Conservation (phyloP, 2,888 invertebrate genomes). For the Nomada flava region DNA sequence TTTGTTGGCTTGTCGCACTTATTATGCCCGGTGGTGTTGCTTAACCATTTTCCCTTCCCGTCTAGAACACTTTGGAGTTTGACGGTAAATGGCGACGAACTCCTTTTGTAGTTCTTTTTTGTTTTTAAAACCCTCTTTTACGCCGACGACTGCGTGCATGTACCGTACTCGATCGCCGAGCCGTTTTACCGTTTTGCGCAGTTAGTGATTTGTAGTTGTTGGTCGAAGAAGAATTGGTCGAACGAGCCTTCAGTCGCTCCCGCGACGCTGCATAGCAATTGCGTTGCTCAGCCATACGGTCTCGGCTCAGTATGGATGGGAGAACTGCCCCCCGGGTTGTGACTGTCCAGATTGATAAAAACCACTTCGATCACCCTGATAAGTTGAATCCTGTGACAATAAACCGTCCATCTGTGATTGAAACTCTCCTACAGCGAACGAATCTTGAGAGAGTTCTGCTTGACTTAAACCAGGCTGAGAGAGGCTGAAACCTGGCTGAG, state of each 20-base stretch:
- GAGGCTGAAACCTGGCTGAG: conserved; percentile 89
- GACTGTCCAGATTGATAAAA: conserved; percentile 86
- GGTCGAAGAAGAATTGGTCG: conserved; percentile 82
- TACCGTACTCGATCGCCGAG: conserved; percentile 79
- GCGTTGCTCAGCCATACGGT: conserved; percentile 82
- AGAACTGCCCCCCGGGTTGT: conserved; percentile 86
- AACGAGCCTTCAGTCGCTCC: conserved; percentile 84
- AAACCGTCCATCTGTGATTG: conserved; percentile 98
- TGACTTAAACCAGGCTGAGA: conserved; percentile 90
- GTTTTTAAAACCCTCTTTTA: conserved; percentile 67
- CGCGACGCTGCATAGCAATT: conserved; percentile 84
- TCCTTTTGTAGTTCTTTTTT: conserved; percentile 61
- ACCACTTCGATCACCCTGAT: conserved; percentile 88
- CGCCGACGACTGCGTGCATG: conserved; percentile 76
- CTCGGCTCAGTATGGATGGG: conserved; percentile 88
- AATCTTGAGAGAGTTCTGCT: conserved; percentile 92
- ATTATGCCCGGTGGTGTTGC: conserved; percentile 43
- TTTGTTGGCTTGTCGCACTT: conserved; percentile 53
- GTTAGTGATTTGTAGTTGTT: conserved; percentile 79
- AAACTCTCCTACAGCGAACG: conserved; percentile 92
- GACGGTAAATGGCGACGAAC: conserved; percentile 60
- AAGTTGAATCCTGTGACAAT: conserved; percentile 96
- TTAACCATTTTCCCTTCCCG: conserved; percentile 43
- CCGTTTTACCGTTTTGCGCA: conserved; percentile 80
- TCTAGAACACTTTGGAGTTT: conserved; percentile 44